Evolutionary conservation across 2,797 vertebrate genomes (phyloP).

Genomic region (Sebastes hopkinsi): DNA sequence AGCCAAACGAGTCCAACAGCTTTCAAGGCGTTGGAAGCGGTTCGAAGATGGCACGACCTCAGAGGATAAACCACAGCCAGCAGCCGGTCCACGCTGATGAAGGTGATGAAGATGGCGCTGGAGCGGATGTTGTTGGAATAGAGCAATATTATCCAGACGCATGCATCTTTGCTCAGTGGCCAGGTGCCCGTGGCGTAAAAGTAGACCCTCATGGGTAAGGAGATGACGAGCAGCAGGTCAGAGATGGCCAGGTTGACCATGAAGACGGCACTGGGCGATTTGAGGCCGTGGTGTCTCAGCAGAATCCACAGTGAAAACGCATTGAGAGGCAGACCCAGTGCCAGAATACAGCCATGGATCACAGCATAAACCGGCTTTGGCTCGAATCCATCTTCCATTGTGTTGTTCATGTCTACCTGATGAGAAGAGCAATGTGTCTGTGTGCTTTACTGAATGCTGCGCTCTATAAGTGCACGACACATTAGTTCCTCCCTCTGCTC

Average conservation of each 20-base stretch:
- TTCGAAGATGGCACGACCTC: conserved; percentile 64
- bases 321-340: conserved; percentile 45
- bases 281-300: conserved; percentile 14
- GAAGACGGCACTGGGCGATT: conserved; percentile 38
- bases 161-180: conserved; percentile 10
- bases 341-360: neutral
- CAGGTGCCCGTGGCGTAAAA: conserved; percentile 55
- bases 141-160: conserved; percentile 49
- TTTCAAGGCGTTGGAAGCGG: conserved; percentile 37
- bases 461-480: no score
- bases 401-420: no score
- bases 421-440: no score
- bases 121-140: conserved; percentile 73
- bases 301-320: conserved; percentile 38
- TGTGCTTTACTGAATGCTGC: no score
- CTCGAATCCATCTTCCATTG: no score
- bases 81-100: conserved; percentile 74
- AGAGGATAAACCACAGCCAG: conserved; percentile 78
- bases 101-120: conserved; percentile 76
- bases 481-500: no score
- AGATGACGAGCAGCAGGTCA: conserved; percentile 58
- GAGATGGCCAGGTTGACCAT: conserved; percentile 65
- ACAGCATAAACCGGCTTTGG: no score
- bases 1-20: conserved; percentile 53
- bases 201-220: conserved; percentile 64